phyloP scores from a whole-genome alignment of 2,888 invertebrate species.

The Catocala nupta region DNA sequence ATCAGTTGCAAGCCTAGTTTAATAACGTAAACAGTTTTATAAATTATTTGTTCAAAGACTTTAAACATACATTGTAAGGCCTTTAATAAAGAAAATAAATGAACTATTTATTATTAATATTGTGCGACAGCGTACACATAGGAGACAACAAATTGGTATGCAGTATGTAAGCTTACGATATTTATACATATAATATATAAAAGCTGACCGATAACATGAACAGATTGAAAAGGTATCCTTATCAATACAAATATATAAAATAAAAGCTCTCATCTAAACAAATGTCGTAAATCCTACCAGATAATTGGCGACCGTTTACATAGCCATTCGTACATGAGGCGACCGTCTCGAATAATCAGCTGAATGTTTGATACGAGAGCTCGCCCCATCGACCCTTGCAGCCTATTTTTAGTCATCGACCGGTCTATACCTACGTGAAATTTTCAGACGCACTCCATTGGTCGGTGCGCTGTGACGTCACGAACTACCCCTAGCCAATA shows the following conservation, averaged over 20 bases:
- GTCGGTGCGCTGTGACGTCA: conserved; percentile 77
- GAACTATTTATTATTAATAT: too few species aligned
- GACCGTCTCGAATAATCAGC: conserved; percentile 43
- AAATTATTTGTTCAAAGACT: too few species aligned
- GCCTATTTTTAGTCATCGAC: conserved; percentile 84
- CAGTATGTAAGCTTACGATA: too few species aligned
- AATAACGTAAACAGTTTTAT: too few species aligned
- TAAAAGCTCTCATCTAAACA: conserved; percentile 3
- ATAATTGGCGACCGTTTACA: conserved; percentile 37
- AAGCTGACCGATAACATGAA: too few species aligned
- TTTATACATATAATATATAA: too few species aligned
- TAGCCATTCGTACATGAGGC: conserved; percentile 41
- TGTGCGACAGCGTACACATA: too few species aligned
- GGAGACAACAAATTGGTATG: too few species aligned
- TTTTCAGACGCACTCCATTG: conserved; percentile 76
- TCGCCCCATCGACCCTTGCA: conserved; percentile 53
- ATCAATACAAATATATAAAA: neutral
- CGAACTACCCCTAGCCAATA: conserved; percentile 72
- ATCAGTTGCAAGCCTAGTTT: too few species aligned
- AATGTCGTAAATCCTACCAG: neutral
- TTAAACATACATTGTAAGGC: too few species aligned
- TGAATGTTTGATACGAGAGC: conserved; percentile 51
- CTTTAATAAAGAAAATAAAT: too few species aligned
- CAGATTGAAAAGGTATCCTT: too few species aligned
- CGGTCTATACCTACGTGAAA: conserved; percentile 82